Base-by-base conservation (phyloP, 2,797 vertebrate species). In the Epinephelus malabaricus region DNA sequence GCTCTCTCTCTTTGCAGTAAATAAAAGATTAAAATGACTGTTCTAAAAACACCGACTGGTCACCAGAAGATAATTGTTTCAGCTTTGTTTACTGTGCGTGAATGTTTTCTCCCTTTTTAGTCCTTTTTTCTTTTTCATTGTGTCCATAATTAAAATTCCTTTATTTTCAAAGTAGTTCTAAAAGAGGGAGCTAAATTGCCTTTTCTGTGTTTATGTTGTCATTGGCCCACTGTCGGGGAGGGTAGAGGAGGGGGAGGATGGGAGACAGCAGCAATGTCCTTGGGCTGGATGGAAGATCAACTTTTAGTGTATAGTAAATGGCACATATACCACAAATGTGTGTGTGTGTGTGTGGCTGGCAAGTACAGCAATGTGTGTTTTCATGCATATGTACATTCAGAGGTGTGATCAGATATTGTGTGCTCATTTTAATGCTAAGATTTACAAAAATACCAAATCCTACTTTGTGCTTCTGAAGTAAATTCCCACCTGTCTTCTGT, bases 61-160 rank as follows among this genome's bases (percentile, higher is more conserved):
- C 96, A 96, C 96, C 96, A 97, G 96, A 96, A 97, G 97, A 98
- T 97, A 98, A 97, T 97, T 97, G 96, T 96, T 96, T 96, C 95
- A 97, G 95, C 95, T 96, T 96, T 95, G 93, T 97, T 98, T 97
- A 97, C 96, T 97, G 96, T 96, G 95, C 92, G 93, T 97, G 96
- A 97, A 96, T 95, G 95, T 95, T 97, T 96, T 96, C 96, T 96
- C 96, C 95, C 96, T 96, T 97, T 96, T 95, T 94, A 95, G 95
- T 95, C 88, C 88, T 93, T 95, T 95, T 95, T 93, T 91, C 91
- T 95, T 95, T 94, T 94, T 95, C 93, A 96, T 95, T 96, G 94
- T 95, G 95, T 92, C 92, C 93, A 78, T 96, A 95, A 96, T 96
- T 96, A 96, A 96, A 96, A 96, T 95, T 95, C 93, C 93, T 95